phyloP scores from a whole-genome alignment of 2,113 vertebrate species.

The Asarcornis scutulata region DNA sequence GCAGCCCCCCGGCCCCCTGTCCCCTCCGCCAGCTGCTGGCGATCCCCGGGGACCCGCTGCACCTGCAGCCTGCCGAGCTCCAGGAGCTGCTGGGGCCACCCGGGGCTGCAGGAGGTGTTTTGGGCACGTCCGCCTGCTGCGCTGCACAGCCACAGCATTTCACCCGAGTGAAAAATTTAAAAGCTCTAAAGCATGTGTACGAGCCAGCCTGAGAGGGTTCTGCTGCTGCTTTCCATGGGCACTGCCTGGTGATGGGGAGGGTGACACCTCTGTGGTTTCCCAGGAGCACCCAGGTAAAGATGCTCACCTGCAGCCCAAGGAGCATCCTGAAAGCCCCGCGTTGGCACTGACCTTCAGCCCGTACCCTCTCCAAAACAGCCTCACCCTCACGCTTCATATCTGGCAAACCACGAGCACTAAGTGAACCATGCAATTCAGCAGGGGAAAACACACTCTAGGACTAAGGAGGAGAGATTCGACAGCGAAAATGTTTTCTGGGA shows the following conservation, averaged over 20 bases:
- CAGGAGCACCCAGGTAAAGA: background rate
- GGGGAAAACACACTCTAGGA: background rate
- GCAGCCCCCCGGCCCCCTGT: background rate
- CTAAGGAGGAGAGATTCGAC: background rate
- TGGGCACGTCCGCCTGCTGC: background rate
- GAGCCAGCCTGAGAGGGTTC: background rate
- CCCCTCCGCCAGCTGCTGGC: background rate
- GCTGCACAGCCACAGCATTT: background rate
- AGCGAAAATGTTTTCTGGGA: background rate
- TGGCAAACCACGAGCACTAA: background rate
- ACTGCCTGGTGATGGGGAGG: background rate
- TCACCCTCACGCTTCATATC: background rate
- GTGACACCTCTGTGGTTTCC: background rate
- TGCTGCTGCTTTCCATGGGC: background rate
- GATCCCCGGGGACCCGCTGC: background rate
- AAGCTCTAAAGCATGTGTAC: background rate
- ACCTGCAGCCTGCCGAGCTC: background rate
- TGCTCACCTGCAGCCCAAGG: background rate
- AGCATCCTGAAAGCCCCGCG: background rate
- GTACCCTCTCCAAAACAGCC: background rate
- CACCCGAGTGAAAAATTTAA: background rate
- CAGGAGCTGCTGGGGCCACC: too few species aligned
- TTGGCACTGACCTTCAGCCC: background rate
- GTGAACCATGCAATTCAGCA: background rate
- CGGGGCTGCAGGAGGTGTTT: background rate